A percentile compares a stretch with the other conserved stretches of the same genome.
Evolutionary conservation across 1,140 invertebrate species (phyloP).

Genomic region (Drosophila paulistorum): DNA sequence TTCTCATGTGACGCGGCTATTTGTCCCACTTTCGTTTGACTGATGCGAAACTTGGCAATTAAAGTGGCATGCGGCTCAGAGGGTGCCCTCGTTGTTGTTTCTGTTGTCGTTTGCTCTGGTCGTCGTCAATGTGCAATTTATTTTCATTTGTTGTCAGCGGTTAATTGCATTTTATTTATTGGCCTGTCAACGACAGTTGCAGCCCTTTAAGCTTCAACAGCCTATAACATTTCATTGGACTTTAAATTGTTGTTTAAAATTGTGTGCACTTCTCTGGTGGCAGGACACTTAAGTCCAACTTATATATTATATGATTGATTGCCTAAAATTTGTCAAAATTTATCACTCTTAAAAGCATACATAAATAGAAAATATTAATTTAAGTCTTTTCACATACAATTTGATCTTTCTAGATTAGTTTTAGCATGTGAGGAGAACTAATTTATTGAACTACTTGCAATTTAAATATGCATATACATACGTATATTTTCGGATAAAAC

Average conservation of each 20-base stretch:
- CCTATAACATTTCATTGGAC: conserved; percentile 24
- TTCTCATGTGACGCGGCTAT: conserved; percentile 7
- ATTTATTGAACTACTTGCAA: too few relatives aligned
- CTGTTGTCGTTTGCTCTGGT: conserved; percentile 26
- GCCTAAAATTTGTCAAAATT: too few relatives aligned
- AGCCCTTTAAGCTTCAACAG: conserved; percentile 44
- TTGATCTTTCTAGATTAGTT: not conserved
- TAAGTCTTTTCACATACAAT: too few relatives aligned
- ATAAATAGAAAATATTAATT: too few relatives aligned
- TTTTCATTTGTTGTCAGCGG: conserved; percentile 69
- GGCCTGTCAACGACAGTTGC: conserved; percentile 74
- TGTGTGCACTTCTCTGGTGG: not conserved
- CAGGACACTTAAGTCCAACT: not conserved
- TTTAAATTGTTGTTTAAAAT: conserved; percentile 36
- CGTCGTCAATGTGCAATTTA: conserved; percentile 74
- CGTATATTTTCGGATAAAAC: too few relatives aligned
- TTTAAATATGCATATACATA: too few relatives aligned
- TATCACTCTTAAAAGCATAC: too few relatives aligned
- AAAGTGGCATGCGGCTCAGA: conserved; percentile 28
- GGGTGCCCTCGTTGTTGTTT: conserved; percentile 33
- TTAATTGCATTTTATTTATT: conserved; percentile 81
- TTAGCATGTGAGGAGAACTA: not conserved
- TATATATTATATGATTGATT: not conserved
- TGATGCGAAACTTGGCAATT: conserved; percentile 46
- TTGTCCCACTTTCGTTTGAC: conserved; percentile 38